Evolutionary conservation across 1,140 invertebrate genomes (phyloP).

Genomic region (Goniozus legneri): DNA sequence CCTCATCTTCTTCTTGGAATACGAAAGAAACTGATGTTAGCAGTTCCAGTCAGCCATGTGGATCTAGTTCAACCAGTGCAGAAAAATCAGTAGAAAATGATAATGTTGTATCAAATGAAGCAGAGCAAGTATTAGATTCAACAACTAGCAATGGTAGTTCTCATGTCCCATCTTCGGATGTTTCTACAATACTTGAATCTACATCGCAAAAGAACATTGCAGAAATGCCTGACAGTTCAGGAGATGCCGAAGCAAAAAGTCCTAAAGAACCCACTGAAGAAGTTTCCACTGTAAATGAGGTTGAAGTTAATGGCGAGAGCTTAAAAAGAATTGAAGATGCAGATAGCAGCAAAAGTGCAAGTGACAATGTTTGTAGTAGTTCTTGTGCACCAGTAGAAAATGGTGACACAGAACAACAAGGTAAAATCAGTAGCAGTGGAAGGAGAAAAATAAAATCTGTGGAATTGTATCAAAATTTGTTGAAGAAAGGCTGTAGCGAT

Average conservation of each 20-base stretch:
- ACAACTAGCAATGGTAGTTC: constrained; percentile 57
- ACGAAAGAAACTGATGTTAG: constrained; percentile 49
- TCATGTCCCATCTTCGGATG: constrained; percentile 24
- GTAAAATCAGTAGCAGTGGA: constrained; percentile 32
- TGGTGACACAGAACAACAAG: constrained; percentile 50
- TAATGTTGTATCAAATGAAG: constrained; percentile 39
- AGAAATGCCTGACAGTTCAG: constrained; percentile 60
- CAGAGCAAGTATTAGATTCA: constrained; percentile 45
- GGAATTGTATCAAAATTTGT: constrained; percentile 28
- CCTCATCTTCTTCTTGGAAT: constrained; percentile 31
- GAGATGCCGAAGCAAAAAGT: constrained; percentile 54
- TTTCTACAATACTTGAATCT: constrained; percentile 31
- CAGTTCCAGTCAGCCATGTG: constrained; percentile 47
- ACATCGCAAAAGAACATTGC: no score
- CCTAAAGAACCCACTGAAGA: no score
- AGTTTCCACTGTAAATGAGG: constrained; percentile 14
- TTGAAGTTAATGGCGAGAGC: constrained; percentile 44
- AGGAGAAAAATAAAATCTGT: constrained; percentile 30
- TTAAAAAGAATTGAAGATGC: constrained; percentile 47
- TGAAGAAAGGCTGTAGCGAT: constrained; percentile 22
- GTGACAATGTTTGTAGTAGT: constrained; percentile 48
- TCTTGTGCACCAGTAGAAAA: constrained; percentile 48
- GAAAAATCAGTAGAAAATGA: constrained; percentile 24
- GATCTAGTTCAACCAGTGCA: constrained; percentile 26
- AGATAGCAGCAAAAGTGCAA: constrained; percentile 51